A percentile compares a stretch with the other conserved stretches of the same genome.
phyloP scores from a whole-genome alignment of 2,113 vertebrate species.

The Ceyx melanurus region DNA sequence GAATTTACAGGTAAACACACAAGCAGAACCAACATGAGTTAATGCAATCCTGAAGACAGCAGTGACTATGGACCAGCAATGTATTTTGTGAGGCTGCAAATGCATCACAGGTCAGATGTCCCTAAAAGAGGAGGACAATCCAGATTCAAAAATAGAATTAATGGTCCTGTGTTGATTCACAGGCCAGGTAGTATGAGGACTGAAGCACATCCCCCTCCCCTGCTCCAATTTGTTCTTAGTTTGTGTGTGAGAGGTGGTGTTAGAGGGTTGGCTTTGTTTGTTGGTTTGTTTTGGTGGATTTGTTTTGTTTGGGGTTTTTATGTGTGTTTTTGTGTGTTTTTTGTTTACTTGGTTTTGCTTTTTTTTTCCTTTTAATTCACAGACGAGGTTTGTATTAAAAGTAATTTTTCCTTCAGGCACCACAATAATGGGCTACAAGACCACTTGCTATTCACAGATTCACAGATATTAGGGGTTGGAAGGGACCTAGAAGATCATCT shows the following conservation, averaged over 20 bases:
- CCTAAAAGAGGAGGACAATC: background rate
- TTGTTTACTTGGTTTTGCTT: background rate
- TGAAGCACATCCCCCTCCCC: background rate
- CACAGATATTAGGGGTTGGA: too few species aligned
- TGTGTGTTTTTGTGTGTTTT: too few species aligned
- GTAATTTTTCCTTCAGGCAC: background rate
- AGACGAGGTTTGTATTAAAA: background rate
- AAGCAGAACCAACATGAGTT: background rate
- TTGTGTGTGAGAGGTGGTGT: background rate
- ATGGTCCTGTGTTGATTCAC: background rate
- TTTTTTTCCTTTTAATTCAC: background rate
- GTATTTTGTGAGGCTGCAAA: background rate
- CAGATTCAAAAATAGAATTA: background rate
- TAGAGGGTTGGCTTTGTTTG: background rate
- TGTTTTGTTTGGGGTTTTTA: background rate
- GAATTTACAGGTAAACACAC: background rate
- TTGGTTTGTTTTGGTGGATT: background rate
- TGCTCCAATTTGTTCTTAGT: accelerated
- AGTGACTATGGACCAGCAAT: background rate
- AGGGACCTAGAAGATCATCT: too few species aligned
- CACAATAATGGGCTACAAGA: background rate
- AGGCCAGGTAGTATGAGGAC: background rate
- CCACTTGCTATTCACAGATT: background rate
- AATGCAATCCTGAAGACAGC: background rate
- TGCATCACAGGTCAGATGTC: background rate